phyloP scores from a whole-genome alignment of 2,113 vertebrate genomes.

The Lota lota region DNA sequence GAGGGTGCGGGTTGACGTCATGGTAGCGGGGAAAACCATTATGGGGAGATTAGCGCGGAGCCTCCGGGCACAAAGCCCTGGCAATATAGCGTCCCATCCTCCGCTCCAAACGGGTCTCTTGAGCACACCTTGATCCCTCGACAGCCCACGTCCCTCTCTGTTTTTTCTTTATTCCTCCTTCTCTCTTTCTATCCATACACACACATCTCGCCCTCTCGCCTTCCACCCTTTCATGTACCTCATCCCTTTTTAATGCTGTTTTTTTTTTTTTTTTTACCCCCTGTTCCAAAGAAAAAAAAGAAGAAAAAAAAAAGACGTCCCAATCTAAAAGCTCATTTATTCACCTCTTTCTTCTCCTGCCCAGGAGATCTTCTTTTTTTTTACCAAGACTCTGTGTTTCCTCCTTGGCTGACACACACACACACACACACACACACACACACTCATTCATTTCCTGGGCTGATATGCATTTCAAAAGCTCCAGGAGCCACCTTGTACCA shows the following conservation, averaged over 20 bases:
- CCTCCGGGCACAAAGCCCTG: constrained; percentile 41
- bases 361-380: constrained; percentile 4
- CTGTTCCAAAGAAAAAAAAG: too few relatives aligned
- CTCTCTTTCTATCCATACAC: background rate
- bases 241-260: background rate
- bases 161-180: background rate
- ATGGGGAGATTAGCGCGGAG: constrained; percentile 60
- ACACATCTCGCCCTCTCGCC: too few relatives aligned
- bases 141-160: too few relatives aligned
- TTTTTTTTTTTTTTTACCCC: constrained; percentile 13
- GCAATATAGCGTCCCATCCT: constrained; percentile 25
- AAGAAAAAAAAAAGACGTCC: background rate
- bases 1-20: constrained; percentile 53
- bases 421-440: constrained; percentile 46
- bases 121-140: background rate
- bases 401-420: constrained; percentile 45
- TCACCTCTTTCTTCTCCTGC: constrained; percentile 10
- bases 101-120: background rate
- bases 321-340: constrained; percentile 21
- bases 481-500: constrained; percentile 49
- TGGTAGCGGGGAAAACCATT: constrained; percentile 53
- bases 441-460: constrained; percentile 58
- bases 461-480: constrained; percentile 71
- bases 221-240: background rate
- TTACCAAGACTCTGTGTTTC: constrained; percentile 34